phyloP scores from a whole-genome alignment of 1,140 invertebrate genomes.

The Augochlora pura region DNA sequence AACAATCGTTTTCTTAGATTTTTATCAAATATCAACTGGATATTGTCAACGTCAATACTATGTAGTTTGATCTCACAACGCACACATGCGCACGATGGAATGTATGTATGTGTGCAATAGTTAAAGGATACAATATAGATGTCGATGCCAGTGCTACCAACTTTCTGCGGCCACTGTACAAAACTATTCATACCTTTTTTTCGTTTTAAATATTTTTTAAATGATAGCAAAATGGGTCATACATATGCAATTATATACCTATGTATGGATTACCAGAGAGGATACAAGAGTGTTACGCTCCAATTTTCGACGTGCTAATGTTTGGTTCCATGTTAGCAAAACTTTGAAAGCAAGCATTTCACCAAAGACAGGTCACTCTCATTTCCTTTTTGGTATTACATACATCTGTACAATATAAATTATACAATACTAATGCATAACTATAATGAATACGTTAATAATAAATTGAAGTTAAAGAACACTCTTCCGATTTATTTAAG shows the following conservation, averaged over 20 bases:
- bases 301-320: too few species aligned
- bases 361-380: too few species aligned
- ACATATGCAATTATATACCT: background rate
- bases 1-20: conserved; percentile 20
- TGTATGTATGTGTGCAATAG: background rate
- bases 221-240: background rate
- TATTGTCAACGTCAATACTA: conserved; percentile 54
- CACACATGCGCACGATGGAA: conserved; percentile 51
- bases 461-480: background rate
- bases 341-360: too few species aligned
- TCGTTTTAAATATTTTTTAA: background rate
- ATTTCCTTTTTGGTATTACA: background rate
- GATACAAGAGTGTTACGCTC: too few species aligned
- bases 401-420: too few species aligned
- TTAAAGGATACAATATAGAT: background rate
- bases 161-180: background rate
- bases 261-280: too few species aligned
- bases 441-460: background rate
- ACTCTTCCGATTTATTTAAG: too few species aligned
- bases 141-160: conserved; percentile 24
- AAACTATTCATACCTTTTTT: background rate
- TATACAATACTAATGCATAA: background rate
- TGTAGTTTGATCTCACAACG: conserved; percentile 8
- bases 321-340: too few species aligned
- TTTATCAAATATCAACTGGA: conserved; percentile 32